phyloP scores from a whole-genome alignment of 2,888 invertebrate genomes.

The Microctonus aethiopoides region DNA sequence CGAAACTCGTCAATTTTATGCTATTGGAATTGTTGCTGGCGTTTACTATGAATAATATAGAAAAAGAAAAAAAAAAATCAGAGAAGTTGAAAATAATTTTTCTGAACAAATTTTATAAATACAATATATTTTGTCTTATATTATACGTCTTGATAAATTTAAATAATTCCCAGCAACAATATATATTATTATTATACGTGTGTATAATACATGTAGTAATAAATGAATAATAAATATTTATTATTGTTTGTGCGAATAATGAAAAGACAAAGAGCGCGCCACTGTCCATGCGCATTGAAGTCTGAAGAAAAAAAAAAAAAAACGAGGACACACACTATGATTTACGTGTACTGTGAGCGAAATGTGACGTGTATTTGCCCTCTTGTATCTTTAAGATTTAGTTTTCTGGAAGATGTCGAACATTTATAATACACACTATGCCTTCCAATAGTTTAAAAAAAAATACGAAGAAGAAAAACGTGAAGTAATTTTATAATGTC shows the following conservation, averaged over 20 bases:
- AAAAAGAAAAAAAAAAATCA: background rate
- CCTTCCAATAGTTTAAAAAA: background rate
- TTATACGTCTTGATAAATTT: too few species aligned
- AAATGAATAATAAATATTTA: too few species aligned
- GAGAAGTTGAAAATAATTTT: background rate
- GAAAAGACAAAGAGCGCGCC: background rate
- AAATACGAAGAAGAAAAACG: background rate
- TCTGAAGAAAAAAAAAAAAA: too few species aligned
- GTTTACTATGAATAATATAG: constrained; percentile 52
- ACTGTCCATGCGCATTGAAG: background rate
- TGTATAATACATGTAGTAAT: too few species aligned
- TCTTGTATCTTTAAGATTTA: background rate
- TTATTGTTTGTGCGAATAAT: background rate
- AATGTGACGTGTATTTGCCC: constrained; percentile 15
- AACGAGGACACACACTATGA: too few species aligned
- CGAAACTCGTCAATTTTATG: constrained; percentile 48
- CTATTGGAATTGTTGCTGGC: constrained; percentile 47
- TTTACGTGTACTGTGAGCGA: background rate
- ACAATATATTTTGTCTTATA: background rate
- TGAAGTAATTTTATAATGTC: background rate
- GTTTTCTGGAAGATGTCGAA: background rate
- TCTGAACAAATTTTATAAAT: background rate
- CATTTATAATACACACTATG: background rate
- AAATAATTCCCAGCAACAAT: too few species aligned
- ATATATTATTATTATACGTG: too few species aligned